Conservation (phyloP, 2,888 invertebrate genomes). For the Stomorhina lunata region DNA sequence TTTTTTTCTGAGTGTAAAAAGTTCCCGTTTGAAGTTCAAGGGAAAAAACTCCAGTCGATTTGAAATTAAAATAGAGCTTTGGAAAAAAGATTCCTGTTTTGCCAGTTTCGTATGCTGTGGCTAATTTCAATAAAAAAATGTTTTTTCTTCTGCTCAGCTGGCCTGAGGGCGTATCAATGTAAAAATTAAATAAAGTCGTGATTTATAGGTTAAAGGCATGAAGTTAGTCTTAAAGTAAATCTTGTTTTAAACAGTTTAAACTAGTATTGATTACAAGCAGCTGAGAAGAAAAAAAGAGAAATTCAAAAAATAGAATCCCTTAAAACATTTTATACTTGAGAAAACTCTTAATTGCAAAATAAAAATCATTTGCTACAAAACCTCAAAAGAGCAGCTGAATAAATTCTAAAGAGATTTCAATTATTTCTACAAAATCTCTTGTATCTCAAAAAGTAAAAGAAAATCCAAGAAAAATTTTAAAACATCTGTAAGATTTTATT, state of each 20-base stretch:
- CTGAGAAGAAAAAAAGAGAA: neutral
- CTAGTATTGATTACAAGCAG: constrained; percentile 40
- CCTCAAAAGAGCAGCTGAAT: neutral
- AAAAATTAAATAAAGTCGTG: constrained; percentile 35
- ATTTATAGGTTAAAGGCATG: constrained; percentile 42
- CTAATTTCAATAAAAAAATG: constrained; percentile 18
- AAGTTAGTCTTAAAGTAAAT: constrained; percentile 28
- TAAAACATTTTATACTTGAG: neutral
- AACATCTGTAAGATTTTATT: constrained; percentile 21
- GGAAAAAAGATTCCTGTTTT: constrained; percentile 15
- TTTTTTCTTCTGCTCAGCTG: neutral
- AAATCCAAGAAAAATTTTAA: neutral
- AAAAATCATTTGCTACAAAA: constrained; percentile 8
- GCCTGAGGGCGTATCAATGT: constrained; percentile 33
- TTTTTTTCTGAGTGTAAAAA: no score
- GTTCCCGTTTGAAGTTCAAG: neutral
- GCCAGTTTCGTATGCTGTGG: constrained; percentile 6
- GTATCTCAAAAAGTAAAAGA: neutral
- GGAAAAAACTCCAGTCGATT: neutral
- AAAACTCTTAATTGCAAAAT: neutral
- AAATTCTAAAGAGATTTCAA: neutral
- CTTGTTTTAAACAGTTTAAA: constrained; percentile 53
- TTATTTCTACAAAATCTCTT: neutral
- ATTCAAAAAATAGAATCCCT: neutral
- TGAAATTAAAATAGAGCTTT: neutral